Evolutionary conservation across 2,888 invertebrate species (phyloP), one percentile per base, ranked within the genome.

Genomic region (Celastrina argiolus): DNA sequence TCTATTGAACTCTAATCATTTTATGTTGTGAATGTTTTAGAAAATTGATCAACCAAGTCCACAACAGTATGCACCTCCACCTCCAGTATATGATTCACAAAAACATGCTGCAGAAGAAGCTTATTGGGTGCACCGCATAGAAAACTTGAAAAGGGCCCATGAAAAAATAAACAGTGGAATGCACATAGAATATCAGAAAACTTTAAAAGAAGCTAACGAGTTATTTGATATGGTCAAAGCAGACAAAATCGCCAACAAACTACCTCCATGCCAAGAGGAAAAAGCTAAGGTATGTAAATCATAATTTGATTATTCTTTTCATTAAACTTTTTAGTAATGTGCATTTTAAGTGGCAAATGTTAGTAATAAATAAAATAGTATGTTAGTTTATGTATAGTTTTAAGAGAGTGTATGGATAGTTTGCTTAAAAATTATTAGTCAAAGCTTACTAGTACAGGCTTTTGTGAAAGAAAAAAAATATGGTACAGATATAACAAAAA

Each of bases 231-330:
- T 78, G 70, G 82, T 82, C 56, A 78, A 87, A 69, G 74, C 75
- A 72, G 84, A 90, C 69, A 87, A 86, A 81, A 70, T 83, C 68
- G 78, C 74, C 16, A 82, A 74, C 67, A 90, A 88, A 72, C 69
- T 87, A 67, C 83, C 88, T 66, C 91, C 91, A 66, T 91, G 91
- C 73, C 87, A 91, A 72, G 86, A 85, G 41, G 90, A 91, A 68
- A 91, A 90, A 75, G 82, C 85, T 56, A 90, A 90, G 86, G 91
- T 88, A 78, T 69, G 22, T 31, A 31, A 1, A 31, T 31, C 31
- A 6, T 31, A 31, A 31, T 31, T 31, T 31, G 31, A 31, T 31
- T 31, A 31, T 7, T 2, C 31, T 31, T 5, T 31, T 5, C 0
- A 31, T 31, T 5, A 31, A 31, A 31, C 31, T 4, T 28, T 28